Conservation (phyloP, 2,888 invertebrate species). For the Protonemura montana region DNA sequence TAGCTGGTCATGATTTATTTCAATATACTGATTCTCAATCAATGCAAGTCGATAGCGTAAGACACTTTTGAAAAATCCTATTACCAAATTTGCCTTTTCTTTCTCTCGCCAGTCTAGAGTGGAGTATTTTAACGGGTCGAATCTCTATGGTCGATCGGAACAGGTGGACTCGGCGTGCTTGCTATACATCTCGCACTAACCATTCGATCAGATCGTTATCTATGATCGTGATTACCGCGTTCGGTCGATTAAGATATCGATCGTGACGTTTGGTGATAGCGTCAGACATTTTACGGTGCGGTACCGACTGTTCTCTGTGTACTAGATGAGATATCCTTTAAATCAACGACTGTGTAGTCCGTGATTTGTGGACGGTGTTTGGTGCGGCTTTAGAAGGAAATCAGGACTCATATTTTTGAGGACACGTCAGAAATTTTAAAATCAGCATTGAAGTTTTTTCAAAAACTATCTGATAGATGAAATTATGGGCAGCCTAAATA, state of each 20-base stretch:
- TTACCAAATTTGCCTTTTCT: not conserved
- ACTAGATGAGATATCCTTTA: not conserved
- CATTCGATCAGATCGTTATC: not conserved
- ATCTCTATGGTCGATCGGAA: not conserved
- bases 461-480: no score
- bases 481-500: no score
- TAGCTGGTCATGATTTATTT: not conserved
- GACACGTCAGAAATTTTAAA: no score
- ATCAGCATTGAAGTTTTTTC: no score
- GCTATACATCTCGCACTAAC: not conserved
- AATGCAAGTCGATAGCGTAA: not conserved
- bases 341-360: not conserved
- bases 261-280: not conserved
- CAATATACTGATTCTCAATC: not conserved
- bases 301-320: not conserved
- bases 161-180: not conserved
- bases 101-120: not conserved
- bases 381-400: no score
- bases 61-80: not conserved
- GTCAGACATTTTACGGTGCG: not conserved
- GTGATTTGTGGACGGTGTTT: not conserved
- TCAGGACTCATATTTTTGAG: no score
- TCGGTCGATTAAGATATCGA: not conserved
- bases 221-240: not conserved
- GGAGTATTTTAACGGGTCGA: not conserved